A percentile compares a stretch with the other conserved stretches of the same genome.
Conservation (phyloP, 2,797 vertebrate species). For the Tachyglossus aculeatus region DNA sequence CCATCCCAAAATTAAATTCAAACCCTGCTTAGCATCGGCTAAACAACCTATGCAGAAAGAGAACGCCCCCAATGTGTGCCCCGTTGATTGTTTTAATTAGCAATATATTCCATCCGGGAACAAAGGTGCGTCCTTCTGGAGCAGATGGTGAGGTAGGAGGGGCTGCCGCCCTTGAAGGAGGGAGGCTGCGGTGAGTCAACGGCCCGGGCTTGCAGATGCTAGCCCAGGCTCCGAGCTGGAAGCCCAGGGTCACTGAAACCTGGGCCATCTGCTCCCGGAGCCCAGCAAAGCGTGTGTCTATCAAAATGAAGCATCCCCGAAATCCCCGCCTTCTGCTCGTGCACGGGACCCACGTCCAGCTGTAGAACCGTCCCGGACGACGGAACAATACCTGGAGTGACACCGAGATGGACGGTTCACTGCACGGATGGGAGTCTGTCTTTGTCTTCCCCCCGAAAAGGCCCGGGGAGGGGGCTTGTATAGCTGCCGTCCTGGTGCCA, state of each 20-base stretch:
- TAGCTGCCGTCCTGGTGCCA: slow-evolving; percentile 1
- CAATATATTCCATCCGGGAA: slow-evolving; percentile 50
- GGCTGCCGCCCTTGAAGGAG: slow-evolving; percentile 45
- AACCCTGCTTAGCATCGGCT: slow-evolving; percentile 10
- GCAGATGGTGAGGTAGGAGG: slow-evolving; percentile 73
- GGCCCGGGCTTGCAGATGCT: slow-evolving; percentile 66
- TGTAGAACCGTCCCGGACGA: slow-evolving; percentile 7
- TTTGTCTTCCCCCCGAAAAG: slow-evolving; percentile 41
- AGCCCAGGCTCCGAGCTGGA: not conserved
- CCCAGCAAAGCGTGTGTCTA: slow-evolving; percentile 44
- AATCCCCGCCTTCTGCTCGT: not conserved
- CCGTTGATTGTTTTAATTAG: slow-evolving; percentile 69
- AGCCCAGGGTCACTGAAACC: slow-evolving; percentile 35
- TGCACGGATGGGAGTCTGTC: not conserved
- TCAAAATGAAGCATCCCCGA: slow-evolving; percentile 45
- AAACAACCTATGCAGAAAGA: not conserved
- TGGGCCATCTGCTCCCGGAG: slow-evolving; percentile 71
- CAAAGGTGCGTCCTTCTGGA: slow-evolving; percentile 56
- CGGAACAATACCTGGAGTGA: slow-evolving; percentile 32
- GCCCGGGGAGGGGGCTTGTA: not conserved
- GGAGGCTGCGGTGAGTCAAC: not conserved
- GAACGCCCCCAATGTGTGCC: not conserved
- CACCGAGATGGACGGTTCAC: not conserved
- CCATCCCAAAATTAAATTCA: too few relatives aligned
- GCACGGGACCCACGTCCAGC: slow-evolving; percentile 51